Percentiles rank a stretch among this genome's conserved stretches.
Conservation (phyloP, 2,888 invertebrate species). For the Leptopilina myrica region DNA sequence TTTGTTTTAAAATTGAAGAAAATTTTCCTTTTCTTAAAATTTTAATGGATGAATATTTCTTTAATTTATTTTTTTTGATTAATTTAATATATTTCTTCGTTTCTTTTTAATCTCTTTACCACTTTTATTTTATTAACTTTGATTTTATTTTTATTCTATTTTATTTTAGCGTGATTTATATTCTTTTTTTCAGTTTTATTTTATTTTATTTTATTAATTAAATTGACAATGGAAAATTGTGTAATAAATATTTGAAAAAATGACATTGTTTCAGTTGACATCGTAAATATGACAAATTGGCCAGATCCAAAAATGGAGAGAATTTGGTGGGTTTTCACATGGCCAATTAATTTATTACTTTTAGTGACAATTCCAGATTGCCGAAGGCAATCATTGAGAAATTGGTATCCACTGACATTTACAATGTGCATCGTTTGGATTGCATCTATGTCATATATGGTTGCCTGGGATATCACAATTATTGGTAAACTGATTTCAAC, state of each 20-base stretch:
- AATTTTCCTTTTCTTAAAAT: too few relatives aligned
- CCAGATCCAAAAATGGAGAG: slow-evolving; percentile 78
- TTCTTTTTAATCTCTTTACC: too few relatives aligned
- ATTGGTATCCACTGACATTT: slow-evolving; percentile 83
- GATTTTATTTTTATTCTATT: too few relatives aligned
- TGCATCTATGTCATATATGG: slow-evolving; percentile 87
- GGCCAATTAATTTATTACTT: slow-evolving; percentile 86
- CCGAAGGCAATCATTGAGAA: slow-evolving; percentile 78
- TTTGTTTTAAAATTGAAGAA: too few relatives aligned
- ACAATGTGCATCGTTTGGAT: slow-evolving; percentile 90
- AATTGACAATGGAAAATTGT: background rate
- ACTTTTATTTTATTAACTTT: too few relatives aligned
- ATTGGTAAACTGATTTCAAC: slow-evolving; percentile 80
- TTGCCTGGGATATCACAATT: slow-evolving; percentile 90
- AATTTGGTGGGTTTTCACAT: slow-evolving; percentile 83
- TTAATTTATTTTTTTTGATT: too few relatives aligned
- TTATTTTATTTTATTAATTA: too few relatives aligned
- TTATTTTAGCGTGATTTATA: too few relatives aligned
- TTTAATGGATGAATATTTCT: too few relatives aligned
- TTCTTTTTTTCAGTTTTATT: too few relatives aligned
- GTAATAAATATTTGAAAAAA: background rate
- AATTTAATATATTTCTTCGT: too few relatives aligned
- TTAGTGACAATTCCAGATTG: slow-evolving; percentile 89
- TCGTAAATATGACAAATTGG: slow-evolving; percentile 79
- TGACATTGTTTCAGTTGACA: slow-evolving; percentile 60